These are phyloP conservation scores for Allygus modestus DNA, from an alignment of 2,888 invertebrate species.

Conservation along the genomic window DNA sequence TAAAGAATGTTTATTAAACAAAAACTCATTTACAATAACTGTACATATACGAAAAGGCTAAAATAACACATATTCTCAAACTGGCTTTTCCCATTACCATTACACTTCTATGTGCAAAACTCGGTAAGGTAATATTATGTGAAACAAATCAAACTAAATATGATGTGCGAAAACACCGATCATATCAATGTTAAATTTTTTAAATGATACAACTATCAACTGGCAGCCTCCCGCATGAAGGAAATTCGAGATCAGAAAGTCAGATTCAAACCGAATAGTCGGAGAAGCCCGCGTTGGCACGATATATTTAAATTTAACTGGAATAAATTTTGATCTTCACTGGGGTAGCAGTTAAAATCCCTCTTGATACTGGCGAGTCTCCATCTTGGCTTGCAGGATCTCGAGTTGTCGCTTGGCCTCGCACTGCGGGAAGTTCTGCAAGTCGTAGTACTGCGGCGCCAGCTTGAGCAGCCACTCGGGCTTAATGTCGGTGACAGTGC, in stretches of 20 bases:
- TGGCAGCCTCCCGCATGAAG: background rate
- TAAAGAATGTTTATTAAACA: slow-evolving; percentile 46
- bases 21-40: slow-evolving; percentile 52
- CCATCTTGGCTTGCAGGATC: slow-evolving; percentile 90
- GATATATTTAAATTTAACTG: slow-evolving; percentile 23
- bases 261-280: background rate
- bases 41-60: slow-evolving; percentile 18
- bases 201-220: slow-evolving; percentile 6
- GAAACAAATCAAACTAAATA: slow-evolving; percentile 8
- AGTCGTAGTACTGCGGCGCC: slow-evolving; percentile 98
- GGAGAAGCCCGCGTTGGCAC: slow-evolving; percentile 27
- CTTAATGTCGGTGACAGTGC: slow-evolving; percentile 99
- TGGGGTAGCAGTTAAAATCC: slow-evolving; percentile 80
- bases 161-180: background rate
- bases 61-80: slow-evolving; percentile 21
- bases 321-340: slow-evolving; percentile 1
- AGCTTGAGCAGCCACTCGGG: slow-evolving; percentile 97
- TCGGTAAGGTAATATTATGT: background rate
- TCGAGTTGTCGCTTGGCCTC: slow-evolving; percentile 97
- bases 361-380: slow-evolving; percentile 92
- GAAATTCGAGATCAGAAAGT: slow-evolving; percentile 11
- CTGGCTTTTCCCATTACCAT: background rate
- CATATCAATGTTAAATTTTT: background rate
- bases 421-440: slow-evolving; percentile 98
- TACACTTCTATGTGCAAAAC: slow-evolving; percentile 19